Evolutionary conservation across 2,113 vertebrate species (phyloP).

Genomic region (Bettongia penicillata): DNA sequence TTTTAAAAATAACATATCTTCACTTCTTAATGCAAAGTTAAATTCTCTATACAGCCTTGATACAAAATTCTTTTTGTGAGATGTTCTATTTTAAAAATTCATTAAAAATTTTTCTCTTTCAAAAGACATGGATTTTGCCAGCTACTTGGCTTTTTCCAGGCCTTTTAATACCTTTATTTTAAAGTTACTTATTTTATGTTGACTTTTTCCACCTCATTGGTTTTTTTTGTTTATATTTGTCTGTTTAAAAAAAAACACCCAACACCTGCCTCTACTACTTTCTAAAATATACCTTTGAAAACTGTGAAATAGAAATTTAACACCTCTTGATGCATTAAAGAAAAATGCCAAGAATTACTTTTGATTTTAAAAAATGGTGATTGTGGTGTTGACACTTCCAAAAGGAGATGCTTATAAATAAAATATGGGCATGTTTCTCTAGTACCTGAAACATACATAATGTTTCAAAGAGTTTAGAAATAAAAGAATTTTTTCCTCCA

Average conservation of each 20-base stretch:
- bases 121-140: constrained; percentile 7
- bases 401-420: constrained; percentile 51
- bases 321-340: constrained; percentile 49
- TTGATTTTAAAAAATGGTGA: constrained; percentile 48
- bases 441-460: not conserved
- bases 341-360: constrained; percentile 54
- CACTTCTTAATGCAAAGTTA: not conserved
- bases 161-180: constrained; percentile 14
- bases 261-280: not conserved
- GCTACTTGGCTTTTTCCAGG: not conserved
- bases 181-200: constrained; percentile 18
- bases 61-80: not conserved
- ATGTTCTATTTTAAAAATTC: not conserved
- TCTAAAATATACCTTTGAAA: constrained; percentile 48
- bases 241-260: constrained; percentile 13
- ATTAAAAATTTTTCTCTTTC: constrained; percentile 7
- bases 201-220: constrained; percentile 15
- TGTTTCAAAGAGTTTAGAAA: constrained; percentile 59
- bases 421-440: constrained; percentile 40
- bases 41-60: not conserved
- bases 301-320: constrained; percentile 48
- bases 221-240: constrained; percentile 45
- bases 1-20: not conserved
- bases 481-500: constrained; percentile 34
- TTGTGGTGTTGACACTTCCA: constrained; percentile 53